phyloP scores from a whole-genome alignment of 2,888 invertebrate species.

The Heliconius charithonia region DNA sequence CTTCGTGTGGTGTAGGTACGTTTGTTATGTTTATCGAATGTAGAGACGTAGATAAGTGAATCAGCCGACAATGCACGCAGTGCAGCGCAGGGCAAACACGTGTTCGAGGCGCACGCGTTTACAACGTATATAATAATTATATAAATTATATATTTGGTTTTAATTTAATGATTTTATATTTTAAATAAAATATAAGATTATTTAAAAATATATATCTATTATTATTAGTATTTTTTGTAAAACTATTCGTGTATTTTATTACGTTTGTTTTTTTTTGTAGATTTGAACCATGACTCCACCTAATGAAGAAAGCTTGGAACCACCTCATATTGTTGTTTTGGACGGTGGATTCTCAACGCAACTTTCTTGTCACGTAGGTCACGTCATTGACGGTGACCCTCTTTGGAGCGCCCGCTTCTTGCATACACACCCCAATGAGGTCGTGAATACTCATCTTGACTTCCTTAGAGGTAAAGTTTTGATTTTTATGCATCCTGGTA shows the following conservation, averaged over 20 bases:
- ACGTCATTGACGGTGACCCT: slow-evolving; percentile 92
- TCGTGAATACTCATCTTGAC: slow-evolving; percentile 91
- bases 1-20: slow-evolving; percentile 13
- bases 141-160: background rate
- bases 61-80: slow-evolving; percentile 33
- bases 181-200: background rate
- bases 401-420: slow-evolving; percentile 95
- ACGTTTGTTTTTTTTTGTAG: slow-evolving; percentile 44
- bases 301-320: slow-evolving; percentile 61
- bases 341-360: slow-evolving; percentile 93
- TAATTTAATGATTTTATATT: background rate
- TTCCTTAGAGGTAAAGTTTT: slow-evolving; percentile 87
- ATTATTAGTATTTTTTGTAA: background rate
- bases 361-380: slow-evolving; percentile 89
- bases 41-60: slow-evolving; percentile 34
- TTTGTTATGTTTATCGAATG: slow-evolving; percentile 33
- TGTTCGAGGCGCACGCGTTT: slow-evolving; percentile 30
- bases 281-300: slow-evolving; percentile 66
- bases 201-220: too few species aligned
- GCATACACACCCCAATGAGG: slow-evolving; percentile 90
- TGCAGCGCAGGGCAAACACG: slow-evolving; percentile 32
- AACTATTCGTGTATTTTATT: background rate
- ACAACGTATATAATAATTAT: slow-evolving; percentile 8
- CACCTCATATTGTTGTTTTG: slow-evolving; percentile 78
- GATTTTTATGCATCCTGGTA: slow-evolving; percentile 17